These are phyloP conservation scores for Threskiornis aethiopicus DNA, from an alignment of 2,797 vertebrate species.

Conservation along the genomic window DNA sequence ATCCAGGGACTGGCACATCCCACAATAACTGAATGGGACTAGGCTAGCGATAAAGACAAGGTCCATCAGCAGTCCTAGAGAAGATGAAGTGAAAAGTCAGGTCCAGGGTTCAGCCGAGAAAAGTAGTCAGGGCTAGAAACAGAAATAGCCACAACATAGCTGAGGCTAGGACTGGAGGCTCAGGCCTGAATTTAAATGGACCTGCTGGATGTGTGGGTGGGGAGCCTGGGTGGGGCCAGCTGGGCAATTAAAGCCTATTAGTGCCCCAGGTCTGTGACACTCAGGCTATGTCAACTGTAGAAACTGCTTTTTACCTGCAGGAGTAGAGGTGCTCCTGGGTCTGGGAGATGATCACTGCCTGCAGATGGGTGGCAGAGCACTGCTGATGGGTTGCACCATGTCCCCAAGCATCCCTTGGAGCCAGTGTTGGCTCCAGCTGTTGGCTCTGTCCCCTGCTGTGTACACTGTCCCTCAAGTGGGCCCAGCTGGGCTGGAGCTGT, in stretches of 20 bases:
- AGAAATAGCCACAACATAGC: neutral
- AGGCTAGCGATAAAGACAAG: no score
- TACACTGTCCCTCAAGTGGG: no score
- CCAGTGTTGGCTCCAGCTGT: neutral
- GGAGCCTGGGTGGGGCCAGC: neutral
- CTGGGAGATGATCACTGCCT: neutral
- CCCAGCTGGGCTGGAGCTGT: neutral
- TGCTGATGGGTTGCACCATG: neutral
- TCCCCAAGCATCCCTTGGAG: neutral
- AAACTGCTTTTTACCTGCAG: neutral
- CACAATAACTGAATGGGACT: rapidly evolving
- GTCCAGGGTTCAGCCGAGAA: neutral
- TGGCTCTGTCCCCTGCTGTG: neutral
- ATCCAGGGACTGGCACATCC: neutral
- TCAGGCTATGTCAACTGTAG: neutral
- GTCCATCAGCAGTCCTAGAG: neutral
- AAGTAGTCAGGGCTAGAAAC: rapidly evolving
- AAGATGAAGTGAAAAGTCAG: neutral
- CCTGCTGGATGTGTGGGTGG: neutral
- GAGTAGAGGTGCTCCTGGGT: neutral
- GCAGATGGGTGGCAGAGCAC: neutral
- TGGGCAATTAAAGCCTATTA: neutral
- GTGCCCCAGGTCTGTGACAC: neutral
- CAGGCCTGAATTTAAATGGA: neutral
- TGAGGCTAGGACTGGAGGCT: rapidly evolving